Evolutionary conservation across 2,797 vertebrate genomes (phyloP).

Genomic region (Simalia tracyae): DNA sequence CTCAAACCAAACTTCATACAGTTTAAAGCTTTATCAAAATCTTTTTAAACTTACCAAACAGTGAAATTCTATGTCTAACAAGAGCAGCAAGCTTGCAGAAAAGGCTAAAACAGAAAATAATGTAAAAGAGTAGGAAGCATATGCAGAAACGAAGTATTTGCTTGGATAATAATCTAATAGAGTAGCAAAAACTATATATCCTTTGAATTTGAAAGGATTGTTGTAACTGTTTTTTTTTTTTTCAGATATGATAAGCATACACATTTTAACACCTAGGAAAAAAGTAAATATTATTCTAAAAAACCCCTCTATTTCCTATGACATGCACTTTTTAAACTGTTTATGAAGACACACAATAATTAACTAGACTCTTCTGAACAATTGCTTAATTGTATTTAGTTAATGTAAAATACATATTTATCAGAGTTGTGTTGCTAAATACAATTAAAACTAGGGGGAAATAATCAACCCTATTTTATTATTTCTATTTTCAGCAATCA

Average conservation of each 20-base stretch:
- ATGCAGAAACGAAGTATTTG: slow-evolving; percentile 51
- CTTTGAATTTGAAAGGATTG: slow-evolving; percentile 7
- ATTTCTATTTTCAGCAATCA: background rate
- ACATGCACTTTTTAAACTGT: background rate
- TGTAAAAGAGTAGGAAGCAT: slow-evolving; percentile 62
- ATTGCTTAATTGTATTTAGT: background rate
- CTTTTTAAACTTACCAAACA: slow-evolving; percentile 90
- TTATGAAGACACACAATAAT: fast-evolving
- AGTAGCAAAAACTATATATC: background rate
- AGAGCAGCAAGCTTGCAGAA: slow-evolving; percentile 99
- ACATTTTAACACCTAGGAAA: slow-evolving; percentile 3
- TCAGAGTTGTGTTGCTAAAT: background rate
- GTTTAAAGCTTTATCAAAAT: slow-evolving; percentile 9
- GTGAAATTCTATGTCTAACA: slow-evolving; percentile 99
- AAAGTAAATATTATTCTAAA: background rate
- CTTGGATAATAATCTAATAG: slow-evolving; percentile 30
- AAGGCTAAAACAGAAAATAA: slow-evolving; percentile 80
- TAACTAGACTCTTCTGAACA: background rate
- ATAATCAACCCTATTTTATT: background rate
- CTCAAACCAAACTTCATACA: background rate
- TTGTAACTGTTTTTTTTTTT: slow-evolving; percentile 23
- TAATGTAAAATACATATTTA: background rate
- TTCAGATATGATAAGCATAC: background rate
- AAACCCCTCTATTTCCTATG: background rate
- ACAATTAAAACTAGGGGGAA: background rate